phyloP scores from a whole-genome alignment of 2,113 vertebrate species.

The Gnathonemus longibarbis region DNA sequence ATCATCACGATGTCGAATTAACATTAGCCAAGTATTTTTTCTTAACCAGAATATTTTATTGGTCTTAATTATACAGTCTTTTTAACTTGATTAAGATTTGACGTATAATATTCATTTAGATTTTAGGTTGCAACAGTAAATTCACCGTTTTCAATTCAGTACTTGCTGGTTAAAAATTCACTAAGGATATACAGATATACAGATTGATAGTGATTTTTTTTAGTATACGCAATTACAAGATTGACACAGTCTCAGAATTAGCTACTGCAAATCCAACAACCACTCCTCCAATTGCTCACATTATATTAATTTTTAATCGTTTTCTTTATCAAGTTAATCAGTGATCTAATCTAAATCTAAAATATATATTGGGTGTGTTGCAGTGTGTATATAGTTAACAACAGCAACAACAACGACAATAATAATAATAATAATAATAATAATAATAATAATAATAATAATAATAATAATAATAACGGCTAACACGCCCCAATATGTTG shows the following conservation, averaged over 20 bases:
- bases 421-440: background rate
- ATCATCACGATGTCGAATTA: background rate
- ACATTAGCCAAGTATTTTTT: background rate
- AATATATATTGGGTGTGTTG: background rate
- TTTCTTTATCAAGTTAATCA: background rate
- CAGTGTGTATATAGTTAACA: background rate
- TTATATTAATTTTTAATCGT: background rate
- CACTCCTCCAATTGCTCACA: background rate
- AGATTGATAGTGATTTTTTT: background rate
- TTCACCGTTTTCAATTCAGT: background rate
- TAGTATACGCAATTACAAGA: background rate
- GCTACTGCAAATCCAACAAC: background rate
- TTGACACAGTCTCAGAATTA: background rate
- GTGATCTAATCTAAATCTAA: background rate
- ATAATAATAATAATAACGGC: background rate
- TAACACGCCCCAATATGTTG: background rate
- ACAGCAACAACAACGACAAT: background rate
- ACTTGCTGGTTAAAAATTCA: background rate
- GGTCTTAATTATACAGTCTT: background rate
- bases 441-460: background rate
- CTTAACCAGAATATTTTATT: background rate
- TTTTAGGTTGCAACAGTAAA: background rate
- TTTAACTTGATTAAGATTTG: background rate
- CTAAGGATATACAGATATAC: background rate
- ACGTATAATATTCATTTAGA: background rate